phyloP scores from a whole-genome alignment of 1,140 invertebrate species.

The Drosophila rhopaloa region DNA sequence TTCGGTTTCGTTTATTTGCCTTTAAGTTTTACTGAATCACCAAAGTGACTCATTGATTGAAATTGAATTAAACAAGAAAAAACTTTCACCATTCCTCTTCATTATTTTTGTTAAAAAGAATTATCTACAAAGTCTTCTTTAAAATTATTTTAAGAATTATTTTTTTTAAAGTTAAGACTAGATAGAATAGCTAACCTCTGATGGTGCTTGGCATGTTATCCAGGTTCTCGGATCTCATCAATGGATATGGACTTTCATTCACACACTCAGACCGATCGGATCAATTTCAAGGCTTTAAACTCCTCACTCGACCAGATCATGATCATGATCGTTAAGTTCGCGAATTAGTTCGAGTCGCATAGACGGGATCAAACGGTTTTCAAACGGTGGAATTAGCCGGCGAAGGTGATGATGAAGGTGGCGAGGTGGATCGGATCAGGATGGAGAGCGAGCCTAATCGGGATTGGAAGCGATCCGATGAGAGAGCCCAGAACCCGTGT shows the following conservation, averaged over 20 bases:
- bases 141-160: no score
- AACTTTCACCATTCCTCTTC: no score
- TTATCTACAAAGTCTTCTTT: no score
- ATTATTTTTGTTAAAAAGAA: no score
- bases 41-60: no score
- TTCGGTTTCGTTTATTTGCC: neutral
- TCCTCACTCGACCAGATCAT: slow-evolving; percentile 29
- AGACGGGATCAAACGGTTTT: slow-evolving; percentile 57
- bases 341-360: slow-evolving; percentile 33
- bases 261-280: slow-evolving; percentile 19
- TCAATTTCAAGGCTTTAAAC: slow-evolving; percentile 31
- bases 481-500: slow-evolving; percentile 34
- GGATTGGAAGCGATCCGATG: slow-evolving; percentile 6
- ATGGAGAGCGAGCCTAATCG: slow-evolving; percentile 24
- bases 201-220: slow-evolving; percentile 80
- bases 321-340: slow-evolving; percentile 8
- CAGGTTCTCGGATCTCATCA: slow-evolving; percentile 60
- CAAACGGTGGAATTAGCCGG: slow-evolving; percentile 62
- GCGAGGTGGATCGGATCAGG: slow-evolving; percentile 23
- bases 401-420: slow-evolving; percentile 18
- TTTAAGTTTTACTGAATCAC: neutral
- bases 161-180: no score
- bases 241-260: slow-evolving; percentile 28
- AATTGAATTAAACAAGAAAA: no score
- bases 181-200: slow-evolving; percentile 47